These are phyloP conservation scores for Leucophora obtusa DNA, from an alignment of 2,888 invertebrate species.

Conservation along the genomic window DNA sequence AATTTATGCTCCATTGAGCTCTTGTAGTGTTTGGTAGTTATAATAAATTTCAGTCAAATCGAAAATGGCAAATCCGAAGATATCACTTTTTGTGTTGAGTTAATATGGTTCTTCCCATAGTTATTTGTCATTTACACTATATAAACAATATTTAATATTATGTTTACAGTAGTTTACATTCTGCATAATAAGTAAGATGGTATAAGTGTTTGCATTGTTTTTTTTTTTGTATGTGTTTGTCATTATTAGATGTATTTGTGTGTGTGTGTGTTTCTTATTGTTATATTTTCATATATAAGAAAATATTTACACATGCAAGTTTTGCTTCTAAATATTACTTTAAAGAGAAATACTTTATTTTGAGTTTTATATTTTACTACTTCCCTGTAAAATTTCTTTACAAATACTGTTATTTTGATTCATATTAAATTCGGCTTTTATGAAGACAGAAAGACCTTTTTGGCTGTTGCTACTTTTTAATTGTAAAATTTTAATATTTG, in stretches of 20 bases:
- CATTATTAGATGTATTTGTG: background rate
- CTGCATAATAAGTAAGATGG: background rate
- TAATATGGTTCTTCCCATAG: too few species aligned
- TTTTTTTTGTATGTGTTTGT: background rate
- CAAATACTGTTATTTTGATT: background rate
- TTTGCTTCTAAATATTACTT: background rate
- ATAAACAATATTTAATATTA: conserved; percentile 3
- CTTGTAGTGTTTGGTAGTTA: too few species aligned
- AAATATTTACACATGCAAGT: background rate
- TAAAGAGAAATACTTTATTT: background rate
- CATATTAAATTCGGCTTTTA: background rate
- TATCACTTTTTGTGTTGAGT: too few species aligned
- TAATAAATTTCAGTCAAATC: too few species aligned
- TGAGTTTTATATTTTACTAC: background rate
- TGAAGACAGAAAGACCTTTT: too few species aligned
- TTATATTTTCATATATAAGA: background rate
- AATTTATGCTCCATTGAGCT: too few species aligned
- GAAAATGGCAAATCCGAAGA: too few species aligned
- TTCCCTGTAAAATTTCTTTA: background rate
- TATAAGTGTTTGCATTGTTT: background rate
- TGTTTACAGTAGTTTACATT: background rate
- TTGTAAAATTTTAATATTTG: too few species aligned
- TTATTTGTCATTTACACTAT: background rate
- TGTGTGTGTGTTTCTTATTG: background rate
- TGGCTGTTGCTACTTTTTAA: too few species aligned